Evolutionary conservation across 2,888 invertebrate species (phyloP).

Genomic region (Acheta domesticus): DNA sequence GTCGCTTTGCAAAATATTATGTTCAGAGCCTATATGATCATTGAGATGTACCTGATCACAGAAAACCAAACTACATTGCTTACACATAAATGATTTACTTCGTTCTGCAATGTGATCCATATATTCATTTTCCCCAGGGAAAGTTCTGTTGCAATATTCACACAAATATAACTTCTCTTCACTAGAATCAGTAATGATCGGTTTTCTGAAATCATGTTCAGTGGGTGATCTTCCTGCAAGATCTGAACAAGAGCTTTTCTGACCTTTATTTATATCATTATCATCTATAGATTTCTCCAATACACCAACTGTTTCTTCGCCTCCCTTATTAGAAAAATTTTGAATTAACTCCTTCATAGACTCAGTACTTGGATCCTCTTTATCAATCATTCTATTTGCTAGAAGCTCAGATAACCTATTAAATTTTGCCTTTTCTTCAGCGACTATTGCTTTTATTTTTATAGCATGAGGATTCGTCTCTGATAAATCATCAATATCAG

Average conservation of each 20-base stretch:
- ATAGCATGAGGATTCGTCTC: conserved; percentile 26
- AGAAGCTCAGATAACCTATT: conserved; percentile 29
- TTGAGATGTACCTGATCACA: neutral
- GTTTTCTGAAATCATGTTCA: too few relatives aligned
- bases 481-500: conserved; percentile 29
- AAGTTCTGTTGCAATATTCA: neutral
- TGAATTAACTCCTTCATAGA: neutral
- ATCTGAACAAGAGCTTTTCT: too few relatives aligned
- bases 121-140: neutral
- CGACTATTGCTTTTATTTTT: conserved; percentile 33
- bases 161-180: neutral
- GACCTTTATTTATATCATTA: neutral
- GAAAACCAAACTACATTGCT: conserved; percentile 27
- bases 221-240: too few relatives aligned
- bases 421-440: conserved; percentile 34
- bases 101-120: neutral
- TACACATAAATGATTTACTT: conserved; percentile 21
- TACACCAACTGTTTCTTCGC: neutral
- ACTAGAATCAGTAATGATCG: too few relatives aligned
- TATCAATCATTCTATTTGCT: conserved; percentile 22
- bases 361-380: neutral
- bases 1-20: too few relatives aligned
- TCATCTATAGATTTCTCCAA: neutral
- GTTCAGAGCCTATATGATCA: neutral
- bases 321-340: neutral